Evolutionary conservation across 2,797 vertebrate species (phyloP), one percentile per base, ranked within the genome.

Genomic region (Neoniphon sammara): DNA sequence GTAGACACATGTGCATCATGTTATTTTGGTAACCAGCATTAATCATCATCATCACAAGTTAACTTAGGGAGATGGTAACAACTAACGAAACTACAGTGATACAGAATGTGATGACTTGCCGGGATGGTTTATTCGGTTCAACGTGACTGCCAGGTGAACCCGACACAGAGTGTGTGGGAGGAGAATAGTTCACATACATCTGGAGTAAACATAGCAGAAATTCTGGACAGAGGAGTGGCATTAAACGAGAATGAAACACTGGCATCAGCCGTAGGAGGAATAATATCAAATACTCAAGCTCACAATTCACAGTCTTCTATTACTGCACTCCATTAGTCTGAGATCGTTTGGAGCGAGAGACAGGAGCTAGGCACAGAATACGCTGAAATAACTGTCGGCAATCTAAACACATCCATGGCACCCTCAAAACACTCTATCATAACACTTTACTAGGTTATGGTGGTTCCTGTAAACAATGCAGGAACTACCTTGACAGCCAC

Each of bases 101-200:
- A 50, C 67, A n/a, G n/a, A 62, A 20, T 36, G 17, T 42, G 49
- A 60, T 65, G 17, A 81, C 76, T 71, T 63, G 21, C 18, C 47
- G 25, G 59, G 63, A 56, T 55, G 53, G 76, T 72, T 70, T 60
- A n/a, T 23, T 70, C 46, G 62, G 80, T 80, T 86, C 71, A 83
- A 7, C 54, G 3, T 75, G 70, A 77, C 73, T 81, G 64, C 64
- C 59, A 70, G 63, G 34, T 88, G 77, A 88, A 87, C 77, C 80
- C 66, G 66, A 55, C 44, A 36, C 31, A n/a, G n/a, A 44, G 31
- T 25, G 55, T 36, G 52, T 64, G 70, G 71, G 64, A 83, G 78
- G 79, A 62, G 20, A 73, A 76, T 14, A 55, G 31, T 63, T 80
- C n/a, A 58, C 59, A 66, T 79, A 63, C 62, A 64, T 70, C 42